Base-by-base conservation (phyloP, 2,113 vertebrate species). In the Mustelus asterias region DNA sequence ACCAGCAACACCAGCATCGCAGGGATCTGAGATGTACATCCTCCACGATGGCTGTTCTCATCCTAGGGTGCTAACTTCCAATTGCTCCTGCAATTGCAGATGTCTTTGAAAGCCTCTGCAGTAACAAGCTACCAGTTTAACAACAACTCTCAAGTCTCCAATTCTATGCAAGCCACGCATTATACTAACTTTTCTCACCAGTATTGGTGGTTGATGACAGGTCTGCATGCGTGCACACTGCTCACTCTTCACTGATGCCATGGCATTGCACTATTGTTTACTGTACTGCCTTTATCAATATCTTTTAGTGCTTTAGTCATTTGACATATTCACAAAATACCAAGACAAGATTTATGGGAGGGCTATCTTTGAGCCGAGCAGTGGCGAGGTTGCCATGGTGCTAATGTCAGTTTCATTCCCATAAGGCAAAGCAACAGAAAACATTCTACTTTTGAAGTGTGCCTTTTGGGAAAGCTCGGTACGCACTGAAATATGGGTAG, bases 391-490 rank as follows among this genome's bases (percentile, higher is more conserved):
- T 93, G 33, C 89, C 58, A 93, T 60, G 88, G 88, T 90, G 54
- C 88, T 90, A 90, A 60, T 65, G 60, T 65, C 89, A 65, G 60
- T 63, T 93, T 93, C 26, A 93, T 65, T 93, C 60, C 60, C 58
- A 90, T 90, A 63, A 60, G 88, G 48, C 89, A 93, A 83, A 93
- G 58, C 14, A 93, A 65, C 54, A 24, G 20, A 93, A 93, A 37
- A 10, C 89, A 37, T 29, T 90, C 58, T 37, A 65, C 63, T 93
- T 65, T 37, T 93, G 60, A 65, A 65, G 16, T 58, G 88, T 37
- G 60, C 13, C 86, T 58, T 22, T 6, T 93, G 60, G 33, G 33
- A 93, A 93, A 93, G 20, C 33, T 37, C 63, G 33, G 37, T 37
- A 37, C 18, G 16, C 0, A 93, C 60, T 93, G 89, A 18, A 65